Conservation (phyloP, 1,140 invertebrate genomes). For the Copidosoma floridanum region DNA sequence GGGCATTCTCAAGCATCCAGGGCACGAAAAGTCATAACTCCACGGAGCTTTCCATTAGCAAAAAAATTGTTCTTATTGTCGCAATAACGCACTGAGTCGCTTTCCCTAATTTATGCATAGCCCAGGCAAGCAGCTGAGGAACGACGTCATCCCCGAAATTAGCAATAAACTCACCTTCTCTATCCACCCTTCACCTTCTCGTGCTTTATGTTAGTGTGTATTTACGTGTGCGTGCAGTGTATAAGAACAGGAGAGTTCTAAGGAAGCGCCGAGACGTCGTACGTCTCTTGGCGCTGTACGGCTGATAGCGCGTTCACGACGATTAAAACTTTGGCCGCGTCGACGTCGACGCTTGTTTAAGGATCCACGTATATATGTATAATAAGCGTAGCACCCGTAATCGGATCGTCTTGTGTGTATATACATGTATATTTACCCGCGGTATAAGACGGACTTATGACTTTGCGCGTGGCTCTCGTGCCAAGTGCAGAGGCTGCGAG, state of each 20-base stretch:
- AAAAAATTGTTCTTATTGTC: slow-evolving; percentile 28
- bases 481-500: background rate
- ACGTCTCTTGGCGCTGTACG: background rate
- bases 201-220: too few species aligned
- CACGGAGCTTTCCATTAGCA: slow-evolving; percentile 7
- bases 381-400: slow-evolving; percentile 3
- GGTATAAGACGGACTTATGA: slow-evolving; percentile 12
- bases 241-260: background rate
- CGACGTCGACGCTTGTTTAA: too few species aligned
- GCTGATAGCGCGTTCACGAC: slow-evolving; percentile 12
- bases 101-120: slow-evolving; percentile 26
- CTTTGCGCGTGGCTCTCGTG: background rate
- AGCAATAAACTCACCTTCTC: slow-evolving; percentile 28
- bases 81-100: slow-evolving; percentile 7
- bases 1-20: slow-evolving; percentile 11
- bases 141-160: slow-evolving; percentile 24
- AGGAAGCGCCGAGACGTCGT: slow-evolving; percentile 17
- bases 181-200: too few species aligned
- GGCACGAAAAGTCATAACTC: slow-evolving; percentile 24
- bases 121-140: slow-evolving; percentile 14
- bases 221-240: too few species aligned
- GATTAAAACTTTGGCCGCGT: slow-evolving; percentile 24
- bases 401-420: background rate
- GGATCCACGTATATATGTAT: background rate
- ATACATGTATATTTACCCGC: background rate